Evolutionary conservation across 2,113 vertebrate genomes (phyloP).

Genomic region (Anolis carolinensis): DNA sequence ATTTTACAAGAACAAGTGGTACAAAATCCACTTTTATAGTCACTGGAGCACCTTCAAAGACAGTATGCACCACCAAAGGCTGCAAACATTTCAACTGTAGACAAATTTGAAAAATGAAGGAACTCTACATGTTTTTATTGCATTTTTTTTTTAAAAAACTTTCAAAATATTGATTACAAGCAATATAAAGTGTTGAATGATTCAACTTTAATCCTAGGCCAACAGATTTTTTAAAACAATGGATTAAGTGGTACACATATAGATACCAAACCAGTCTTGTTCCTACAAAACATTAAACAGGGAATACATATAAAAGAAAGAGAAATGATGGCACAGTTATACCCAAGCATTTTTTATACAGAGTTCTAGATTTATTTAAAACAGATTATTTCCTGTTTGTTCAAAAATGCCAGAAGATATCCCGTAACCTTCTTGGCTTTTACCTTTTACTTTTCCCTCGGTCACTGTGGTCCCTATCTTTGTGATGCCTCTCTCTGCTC

Average conservation of each 20-base stretch:
- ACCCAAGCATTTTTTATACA: conserved; percentile 66
- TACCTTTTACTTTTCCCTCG: conserved; percentile 84
- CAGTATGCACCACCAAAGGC: conserved; percentile 78
- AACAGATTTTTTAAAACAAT: conserved; percentile 72
- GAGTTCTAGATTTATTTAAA: conserved; percentile 63
- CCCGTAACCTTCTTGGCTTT: conserved; percentile 28
- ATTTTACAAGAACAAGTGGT: conserved; percentile 77
- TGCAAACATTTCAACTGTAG: conserved; percentile 74
- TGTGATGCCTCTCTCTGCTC: conserved; percentile 83
- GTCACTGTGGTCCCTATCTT: conserved; percentile 85
- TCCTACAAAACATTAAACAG: conserved; percentile 74
- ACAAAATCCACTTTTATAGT: conserved; percentile 73
- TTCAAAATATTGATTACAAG: conserved; percentile 74
- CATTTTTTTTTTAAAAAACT: conserved; percentile 82
- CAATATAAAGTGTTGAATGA: conserved; percentile 78
- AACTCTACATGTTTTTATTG: conserved; percentile 80
- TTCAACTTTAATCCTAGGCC: conserved; percentile 75
- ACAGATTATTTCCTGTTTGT: conserved; percentile 61
- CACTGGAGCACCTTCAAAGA: conserved; percentile 75
- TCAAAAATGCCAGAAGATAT: conserved; percentile 46
- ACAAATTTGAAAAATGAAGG: conserved; percentile 70
- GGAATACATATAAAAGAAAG: conserved; percentile 60
- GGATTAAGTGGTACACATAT: conserved; percentile 61
- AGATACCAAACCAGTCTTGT: conserved; percentile 68
- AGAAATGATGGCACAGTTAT: conserved; percentile 77